Percentiles rank a stretch among this genome's conserved stretches.
phyloP scores from a whole-genome alignment of 2,113 vertebrate species.

The Apistogramma diplotaenia region DNA sequence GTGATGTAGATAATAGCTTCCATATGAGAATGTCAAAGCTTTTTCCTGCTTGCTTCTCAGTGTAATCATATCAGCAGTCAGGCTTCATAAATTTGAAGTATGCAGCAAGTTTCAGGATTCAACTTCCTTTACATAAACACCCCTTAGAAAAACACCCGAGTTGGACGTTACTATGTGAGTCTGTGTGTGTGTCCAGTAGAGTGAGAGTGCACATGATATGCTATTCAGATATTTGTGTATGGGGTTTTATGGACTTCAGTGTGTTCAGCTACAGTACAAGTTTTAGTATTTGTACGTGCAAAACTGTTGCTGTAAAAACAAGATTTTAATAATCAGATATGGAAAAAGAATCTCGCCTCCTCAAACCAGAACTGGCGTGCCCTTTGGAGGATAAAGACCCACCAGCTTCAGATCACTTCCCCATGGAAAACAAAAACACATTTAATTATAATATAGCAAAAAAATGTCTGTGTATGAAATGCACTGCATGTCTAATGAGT shows the following conservation, averaged over 20 bases:
- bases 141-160: conserved; percentile 65
- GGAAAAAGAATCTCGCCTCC: not conserved
- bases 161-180: conserved; percentile 35
- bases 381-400: not conserved
- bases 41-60: conserved; percentile 56
- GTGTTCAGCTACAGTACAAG: not conserved
- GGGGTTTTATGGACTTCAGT: not conserved
- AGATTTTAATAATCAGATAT: not conserved
- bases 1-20: conserved; percentile 64
- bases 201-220: not conserved
- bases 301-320: not conserved
- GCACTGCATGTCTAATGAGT: not conserved
- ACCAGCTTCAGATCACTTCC: not conserved
- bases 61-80: conserved; percentile 72
- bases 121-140: conserved; percentile 74
- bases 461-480: not conserved
- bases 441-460: not conserved
- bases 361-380: not conserved
- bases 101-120: conserved; percentile 59
- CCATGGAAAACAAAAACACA: not conserved
- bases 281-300: not conserved
- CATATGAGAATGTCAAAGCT: conserved; percentile 66
- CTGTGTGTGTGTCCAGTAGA: conserved; percentile 1
- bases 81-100: conserved; percentile 71
- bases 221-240: conserved; percentile 5